A percentile compares a stretch with the other conserved stretches of the same genome.
Conservation (phyloP, 2,797 vertebrate genomes). For the Dipus sagitta region DNA sequence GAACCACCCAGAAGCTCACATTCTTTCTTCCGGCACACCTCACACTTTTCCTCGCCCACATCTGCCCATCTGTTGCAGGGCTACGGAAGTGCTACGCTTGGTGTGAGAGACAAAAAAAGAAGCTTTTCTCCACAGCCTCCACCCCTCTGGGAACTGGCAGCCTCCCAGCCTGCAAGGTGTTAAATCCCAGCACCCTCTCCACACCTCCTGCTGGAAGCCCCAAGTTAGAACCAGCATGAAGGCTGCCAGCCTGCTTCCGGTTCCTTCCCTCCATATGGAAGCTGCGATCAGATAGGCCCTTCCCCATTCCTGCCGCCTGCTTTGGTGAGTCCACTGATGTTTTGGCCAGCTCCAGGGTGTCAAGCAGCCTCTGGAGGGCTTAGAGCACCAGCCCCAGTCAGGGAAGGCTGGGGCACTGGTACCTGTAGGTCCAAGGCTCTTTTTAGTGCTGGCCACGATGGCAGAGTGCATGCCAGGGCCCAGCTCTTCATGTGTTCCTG, state of each 20-base stretch:
- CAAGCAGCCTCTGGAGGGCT: neutral
- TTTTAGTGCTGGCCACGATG: constrained; percentile 77
- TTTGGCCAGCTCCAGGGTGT: neutral
- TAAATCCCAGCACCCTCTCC: constrained; percentile 57
- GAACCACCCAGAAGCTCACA: neutral
- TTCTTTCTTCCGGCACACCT: constrained; percentile 69
- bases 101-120: constrained; percentile 74
- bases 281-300: neutral
- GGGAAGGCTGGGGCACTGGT: constrained; percentile 76
- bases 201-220: constrained; percentile 40
- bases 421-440: constrained; percentile 72
- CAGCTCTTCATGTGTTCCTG: constrained; percentile 63
- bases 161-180: constrained; percentile 68
- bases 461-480: constrained; percentile 32
- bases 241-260: constrained; percentile 10
- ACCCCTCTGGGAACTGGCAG: constrained; percentile 40
- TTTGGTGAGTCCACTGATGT: neutral
- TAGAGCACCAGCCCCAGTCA: neutral
- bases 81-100: constrained; percentile 53
- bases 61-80: constrained; percentile 68
- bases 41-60: constrained; percentile 66
- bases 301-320: neutral
- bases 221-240: constrained; percentile 48
- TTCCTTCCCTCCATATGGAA: neutral
- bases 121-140: constrained; percentile 46